These are phyloP conservation scores for Poecilia velifera DNA, from an alignment of 2,797 vertebrate species.

Conservation along the genomic window DNA sequence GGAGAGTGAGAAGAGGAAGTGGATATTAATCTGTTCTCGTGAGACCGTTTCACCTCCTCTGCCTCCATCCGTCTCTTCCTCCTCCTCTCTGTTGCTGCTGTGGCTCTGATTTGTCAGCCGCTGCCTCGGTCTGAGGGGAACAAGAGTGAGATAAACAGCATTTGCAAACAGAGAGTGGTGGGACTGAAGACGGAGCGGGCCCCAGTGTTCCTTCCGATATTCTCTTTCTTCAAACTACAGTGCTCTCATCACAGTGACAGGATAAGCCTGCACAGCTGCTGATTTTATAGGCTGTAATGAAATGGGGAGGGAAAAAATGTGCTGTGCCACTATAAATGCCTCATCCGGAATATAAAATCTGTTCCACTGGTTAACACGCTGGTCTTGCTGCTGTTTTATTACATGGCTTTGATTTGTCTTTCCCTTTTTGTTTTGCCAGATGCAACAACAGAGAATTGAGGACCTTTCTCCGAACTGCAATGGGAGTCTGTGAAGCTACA, in stretches of 20 bases:
- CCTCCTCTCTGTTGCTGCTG: constrained; percentile 13
- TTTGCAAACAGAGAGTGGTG: constrained; percentile 53
- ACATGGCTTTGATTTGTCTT: constrained; percentile 19
- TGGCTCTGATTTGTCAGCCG: constrained; percentile 33
- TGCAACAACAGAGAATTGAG: constrained; percentile 30
- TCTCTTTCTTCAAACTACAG: constrained; percentile 34
- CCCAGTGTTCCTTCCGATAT: constrained; percentile 28
- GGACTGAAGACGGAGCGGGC: constrained; percentile 15
- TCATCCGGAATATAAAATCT: constrained; percentile 9
- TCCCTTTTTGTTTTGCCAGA: constrained; percentile 50
- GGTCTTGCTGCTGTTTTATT: constrained; percentile 23
- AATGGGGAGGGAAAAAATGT: constrained; percentile 8
- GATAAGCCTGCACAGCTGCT: constrained; percentile 10
- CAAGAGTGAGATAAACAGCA: constrained; percentile 48
- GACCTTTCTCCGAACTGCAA: constrained; percentile 16
- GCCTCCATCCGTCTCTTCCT: constrained; percentile 32
- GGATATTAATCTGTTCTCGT: constrained; percentile 50
- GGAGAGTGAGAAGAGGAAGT: constrained; percentile 6
- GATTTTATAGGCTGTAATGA: constrained; percentile 49
- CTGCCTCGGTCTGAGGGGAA: constrained; percentile 31
- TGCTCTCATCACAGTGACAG: constrained; percentile 45
- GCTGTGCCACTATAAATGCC: constrained; percentile 8
- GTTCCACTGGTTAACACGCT: constrained; percentile 17
- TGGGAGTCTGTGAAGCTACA: constrained; percentile 41
- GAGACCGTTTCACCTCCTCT: constrained; percentile 38